Evolutionary conservation across 2,797 vertebrate species (phyloP), one percentile per base, ranked within the genome.

Genomic region (Tachyglossus aculeatus): DNA sequence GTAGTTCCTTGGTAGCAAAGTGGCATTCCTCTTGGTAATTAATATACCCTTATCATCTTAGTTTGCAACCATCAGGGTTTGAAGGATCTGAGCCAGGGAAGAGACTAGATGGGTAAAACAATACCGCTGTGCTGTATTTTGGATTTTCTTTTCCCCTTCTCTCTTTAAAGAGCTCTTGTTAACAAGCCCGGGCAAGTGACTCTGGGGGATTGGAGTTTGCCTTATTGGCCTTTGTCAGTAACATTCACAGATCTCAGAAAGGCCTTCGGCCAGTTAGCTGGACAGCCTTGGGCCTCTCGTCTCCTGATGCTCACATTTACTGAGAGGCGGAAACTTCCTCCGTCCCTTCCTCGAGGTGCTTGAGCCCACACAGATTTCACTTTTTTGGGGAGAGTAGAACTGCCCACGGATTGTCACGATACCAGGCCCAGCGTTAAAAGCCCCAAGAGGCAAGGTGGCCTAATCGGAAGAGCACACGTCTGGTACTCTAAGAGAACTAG

Each of bases 351-450:
- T 44, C 41, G 0, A 3, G 80, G 19, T 70, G 63, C 58, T 78
- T 79, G 67, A 78, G 70, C 67, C 67, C 51, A 62, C 67, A 72
- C 51, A 44, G 18, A 80, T 74, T 86, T 80, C 4, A 45, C 85
- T 64, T 77, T 65, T 64, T 36, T 7, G 8, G 37, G 69, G 18
- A 50, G 27, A 64, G 22, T 69, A 36, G 78, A 75, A 70, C 24
- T 55, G 32, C 24, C 55, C 61, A 21, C 70, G 77, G 52, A 60
- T 68, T 78, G 61, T 77, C 78, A 19, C 3, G 5, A 21, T 7
- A 61, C 67, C 76, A 74, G 66, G 57, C 69, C 39, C 76, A 72
- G 22, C 19, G 55, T 68, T 72, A 34, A 44, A n/a, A n/a, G n/a
- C n/a, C n/a, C n/a, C n/a, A n/a, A n/a, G n/a, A n/a, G n/a, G n/a